These are phyloP conservation scores for Azemiops feae DNA, from an alignment of 2,113 vertebrate species.

Conservation along the genomic window DNA sequence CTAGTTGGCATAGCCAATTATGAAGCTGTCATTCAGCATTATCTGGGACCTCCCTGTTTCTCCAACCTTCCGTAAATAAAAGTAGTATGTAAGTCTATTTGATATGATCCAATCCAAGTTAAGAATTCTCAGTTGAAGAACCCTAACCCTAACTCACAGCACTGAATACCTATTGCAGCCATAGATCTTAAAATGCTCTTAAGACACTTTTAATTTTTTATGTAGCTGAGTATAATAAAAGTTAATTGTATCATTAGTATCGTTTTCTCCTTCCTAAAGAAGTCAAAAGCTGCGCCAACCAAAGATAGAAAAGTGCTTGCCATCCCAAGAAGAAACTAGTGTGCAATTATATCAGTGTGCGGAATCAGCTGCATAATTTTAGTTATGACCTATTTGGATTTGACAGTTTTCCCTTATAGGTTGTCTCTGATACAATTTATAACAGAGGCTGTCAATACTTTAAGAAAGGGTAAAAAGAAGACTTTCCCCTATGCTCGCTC, in stretches of 20 bases:
- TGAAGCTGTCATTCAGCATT: neutral
- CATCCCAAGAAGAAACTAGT: slow-evolving; percentile 18
- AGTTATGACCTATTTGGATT: slow-evolving; percentile 59
- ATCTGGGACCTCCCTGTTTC: neutral
- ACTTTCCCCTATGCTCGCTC: neutral
- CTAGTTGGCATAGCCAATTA: neutral
- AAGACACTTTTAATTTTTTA: slow-evolving; percentile 20
- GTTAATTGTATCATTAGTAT: slow-evolving; percentile 41
- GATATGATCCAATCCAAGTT: neutral
- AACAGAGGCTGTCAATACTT: slow-evolving; percentile 42
- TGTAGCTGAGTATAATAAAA: slow-evolving; percentile 11
- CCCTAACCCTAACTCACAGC: no score
- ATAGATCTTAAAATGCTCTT: neutral
- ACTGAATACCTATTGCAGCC: neutral
- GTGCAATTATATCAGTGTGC: slow-evolving; percentile 40
- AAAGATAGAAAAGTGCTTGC: slow-evolving; percentile 46
- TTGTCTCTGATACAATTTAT: slow-evolving; percentile 56
- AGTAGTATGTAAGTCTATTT: neutral
- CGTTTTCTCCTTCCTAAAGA: slow-evolving; percentile 43
- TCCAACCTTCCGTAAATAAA: neutral
- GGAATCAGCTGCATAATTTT: slow-evolving; percentile 59
- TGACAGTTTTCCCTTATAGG: slow-evolving; percentile 38
- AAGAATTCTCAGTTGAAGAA: neutral
- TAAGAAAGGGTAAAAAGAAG: slow-evolving; percentile 4
- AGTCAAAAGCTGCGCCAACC: slow-evolving; percentile 56